Percentiles rank a stretch among this genome's conserved stretches.
phyloP scores from a whole-genome alignment of 2,113 vertebrate genomes.

The Calypte anna region DNA sequence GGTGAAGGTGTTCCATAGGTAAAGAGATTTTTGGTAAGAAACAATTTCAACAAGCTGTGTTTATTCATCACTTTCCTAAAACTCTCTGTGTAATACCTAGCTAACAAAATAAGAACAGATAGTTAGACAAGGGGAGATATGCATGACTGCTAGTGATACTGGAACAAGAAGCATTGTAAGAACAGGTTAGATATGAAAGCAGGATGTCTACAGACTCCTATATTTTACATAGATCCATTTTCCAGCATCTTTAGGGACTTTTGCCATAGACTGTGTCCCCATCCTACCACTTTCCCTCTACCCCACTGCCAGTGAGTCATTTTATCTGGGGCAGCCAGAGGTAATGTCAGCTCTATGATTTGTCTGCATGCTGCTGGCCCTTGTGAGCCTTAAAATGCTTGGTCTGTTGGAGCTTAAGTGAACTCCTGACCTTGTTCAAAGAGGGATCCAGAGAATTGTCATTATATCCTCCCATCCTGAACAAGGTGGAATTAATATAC shows the following conservation, averaged over 20 bases:
- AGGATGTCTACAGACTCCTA: background rate
- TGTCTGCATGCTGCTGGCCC: background rate
- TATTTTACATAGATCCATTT: background rate
- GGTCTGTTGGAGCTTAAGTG: background rate
- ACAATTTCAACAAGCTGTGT: background rate
- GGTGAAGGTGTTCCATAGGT: background rate
- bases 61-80: background rate
- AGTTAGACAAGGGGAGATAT: background rate
- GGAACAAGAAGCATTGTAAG: background rate
- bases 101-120: background rate
- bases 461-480: constrained; percentile 5
- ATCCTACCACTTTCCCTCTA: background rate
- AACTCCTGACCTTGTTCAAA: constrained; percentile 26
- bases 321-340: background rate
- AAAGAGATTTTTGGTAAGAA: background rate
- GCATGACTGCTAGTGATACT: background rate
- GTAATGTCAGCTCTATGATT: background rate
- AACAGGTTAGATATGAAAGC: background rate
- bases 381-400: background rate
- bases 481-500: constrained; percentile 11
- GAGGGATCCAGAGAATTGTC: background rate
- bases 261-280: background rate
- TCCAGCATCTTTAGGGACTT: background rate
- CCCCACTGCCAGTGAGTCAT: background rate
- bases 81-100: background rate